phyloP scores from a whole-genome alignment of 2,797 vertebrate species.

The Leptodactylus fallax region DNA sequence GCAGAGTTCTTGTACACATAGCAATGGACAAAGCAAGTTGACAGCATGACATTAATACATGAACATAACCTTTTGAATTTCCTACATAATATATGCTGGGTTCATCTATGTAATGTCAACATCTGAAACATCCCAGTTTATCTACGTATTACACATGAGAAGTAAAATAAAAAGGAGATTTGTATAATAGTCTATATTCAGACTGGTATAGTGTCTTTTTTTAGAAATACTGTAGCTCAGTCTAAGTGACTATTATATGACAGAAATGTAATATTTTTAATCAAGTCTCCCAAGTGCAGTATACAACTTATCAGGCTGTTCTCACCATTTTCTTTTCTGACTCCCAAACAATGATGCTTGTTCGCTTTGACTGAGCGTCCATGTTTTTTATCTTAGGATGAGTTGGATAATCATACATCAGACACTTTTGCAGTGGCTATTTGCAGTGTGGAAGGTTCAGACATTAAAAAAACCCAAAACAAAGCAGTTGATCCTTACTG shows the following conservation, averaged over 20 bases:
- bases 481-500: neutral
- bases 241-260: neutral
- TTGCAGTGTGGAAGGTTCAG: no score
- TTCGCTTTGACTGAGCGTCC: no score
- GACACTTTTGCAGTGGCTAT: no score
- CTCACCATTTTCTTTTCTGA: neutral
- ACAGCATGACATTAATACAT: no score
- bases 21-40: no score
- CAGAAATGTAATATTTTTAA: neutral
- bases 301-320: neutral
- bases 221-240: neutral
- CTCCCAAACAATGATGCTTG: neutral
- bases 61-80: no score
- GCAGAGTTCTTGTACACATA: no score
- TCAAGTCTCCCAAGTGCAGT: neutral
- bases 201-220: neutral
- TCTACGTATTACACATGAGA: neutral
- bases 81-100: no score
- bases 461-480: no score
- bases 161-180: neutral
- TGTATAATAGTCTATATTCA: neutral
- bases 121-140: neutral
- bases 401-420: no score
- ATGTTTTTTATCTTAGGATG: no score
- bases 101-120: neutral